Base-by-base conservation (phyloP, 2,888 invertebrate genomes). In the Ptychoptera contaminata region DNA sequence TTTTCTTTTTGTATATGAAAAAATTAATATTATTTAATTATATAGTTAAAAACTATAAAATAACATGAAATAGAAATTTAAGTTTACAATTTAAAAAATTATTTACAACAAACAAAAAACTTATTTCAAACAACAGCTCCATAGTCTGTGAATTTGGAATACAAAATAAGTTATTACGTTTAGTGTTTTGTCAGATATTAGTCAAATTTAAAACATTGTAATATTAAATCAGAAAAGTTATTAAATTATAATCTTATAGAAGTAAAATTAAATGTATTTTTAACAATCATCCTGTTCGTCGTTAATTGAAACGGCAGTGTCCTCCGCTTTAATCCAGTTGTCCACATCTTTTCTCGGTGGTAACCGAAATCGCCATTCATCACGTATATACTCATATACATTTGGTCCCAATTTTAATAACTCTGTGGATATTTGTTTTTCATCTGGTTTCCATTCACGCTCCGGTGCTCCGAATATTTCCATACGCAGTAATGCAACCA, bases 331-430 rank as follows among this genome's bases (percentile, higher is more conserved):
- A 2, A 54, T 30, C 65, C 65, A 65, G 16, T 45, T 31, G 2
- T 55, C 54, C 0, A 59, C 59, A 30, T 56, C 51, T 2, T 56
- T 54, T 36, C 58, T 47, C 0, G 60, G 52, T 1, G 65, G 65
- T 40, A 65, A 51, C 7, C 65, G 56, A 40, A 64, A 57, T 8
- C 65, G 55, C 63, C 63, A 65, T 45, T 65, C 65, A 35, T 65
- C 63, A 15, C 53, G 54, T 14, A 64, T 55, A 37, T 58, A 62
- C 11, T 54, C 52, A 46, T 60, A 65, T 7, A 61, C 52, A 1
- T 51, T 44, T 12, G 60, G 58, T 6, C 65, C 64, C 9, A 64
- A 49, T 14, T 54, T 55, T 16, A 63, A 45, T 8, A 65, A 41
- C 40, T 65, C 65, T 9, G 54, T 49, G 2, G 59, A 51, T 23